Evolutionary conservation across 2,797 vertebrate genomes (phyloP), one percentile per base, ranked within the genome.

Genomic region (Nyctibius grandis): DNA sequence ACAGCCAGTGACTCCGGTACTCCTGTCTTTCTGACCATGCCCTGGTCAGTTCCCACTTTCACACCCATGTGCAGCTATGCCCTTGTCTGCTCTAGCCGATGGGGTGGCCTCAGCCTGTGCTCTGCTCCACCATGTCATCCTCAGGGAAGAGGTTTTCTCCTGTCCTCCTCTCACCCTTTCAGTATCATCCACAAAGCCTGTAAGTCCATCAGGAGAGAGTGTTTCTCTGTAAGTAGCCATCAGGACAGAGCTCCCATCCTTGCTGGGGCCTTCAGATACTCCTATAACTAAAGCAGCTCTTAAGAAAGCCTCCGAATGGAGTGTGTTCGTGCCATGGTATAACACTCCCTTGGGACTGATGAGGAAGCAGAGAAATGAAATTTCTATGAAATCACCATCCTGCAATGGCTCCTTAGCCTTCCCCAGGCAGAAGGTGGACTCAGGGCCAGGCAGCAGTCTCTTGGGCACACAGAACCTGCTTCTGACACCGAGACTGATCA

Each of bases 311-410:
- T 1, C 0, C 2, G 63, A 44, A 40, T 18, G 20, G 53, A 38
- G 11, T 47, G 20, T 54, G 53, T 45, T 40, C 8, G 0, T 63
- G 34, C 19, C 19, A 6, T 20, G 42, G 17, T 22, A 10, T 18
- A 31, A 59, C 0, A 1, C 2, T 23, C 19, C 16, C 29, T 8
- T 1, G 3, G 19, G 61, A 48, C 13, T 14, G 34, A 9, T 31
- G 38, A 40, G 12, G 29, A n/a, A 81, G 70, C 26, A n/a, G 25
- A 57, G 44, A 31, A 70, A 31, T n/a, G n/a, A n/a, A n/a, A n/a
- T n/a, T n/a, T n/a, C n/a, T n/a, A n/a, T n/a, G n/a, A n/a, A n/a
- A n/a, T n/a, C n/a, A n/a, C 19, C 29, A 15, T 48, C 25, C 40
- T 72, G 60, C 42, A 33, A 5, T 4, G 21, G 48, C 6, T 47